These are phyloP conservation scores for Megalopta genalis DNA, from an alignment of 1,140 invertebrate species.

Conservation along the genomic window DNA sequence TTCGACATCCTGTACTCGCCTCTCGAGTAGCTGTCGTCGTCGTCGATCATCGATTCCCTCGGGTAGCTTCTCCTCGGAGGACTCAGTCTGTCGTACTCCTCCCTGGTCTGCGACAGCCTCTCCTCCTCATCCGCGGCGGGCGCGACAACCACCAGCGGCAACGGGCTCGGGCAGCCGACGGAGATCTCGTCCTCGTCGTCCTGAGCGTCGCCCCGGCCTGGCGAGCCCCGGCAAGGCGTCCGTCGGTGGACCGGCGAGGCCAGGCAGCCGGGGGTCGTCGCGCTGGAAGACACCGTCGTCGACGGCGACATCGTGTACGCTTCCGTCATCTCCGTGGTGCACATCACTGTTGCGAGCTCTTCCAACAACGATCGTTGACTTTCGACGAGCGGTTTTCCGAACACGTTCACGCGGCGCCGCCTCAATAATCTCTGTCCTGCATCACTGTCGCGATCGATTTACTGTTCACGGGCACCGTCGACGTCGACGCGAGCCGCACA, in stretches of 20 bases:
- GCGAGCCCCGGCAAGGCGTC: constrained; percentile 51
- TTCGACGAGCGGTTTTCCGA: not conserved
- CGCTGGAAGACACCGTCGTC: constrained; percentile 74
- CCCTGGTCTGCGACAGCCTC: constrained; percentile 61
- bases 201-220: constrained; percentile 60
- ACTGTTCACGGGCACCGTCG: not conserved
- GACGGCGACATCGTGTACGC: constrained; percentile 77
- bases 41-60: constrained; percentile 62
- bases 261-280: constrained; percentile 69
- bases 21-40: constrained; percentile 56
- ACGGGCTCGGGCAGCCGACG: constrained; percentile 86
- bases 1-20: constrained; percentile 61
- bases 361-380: too few species aligned
- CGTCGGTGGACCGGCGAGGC: constrained; percentile 55
- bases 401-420: not conserved
- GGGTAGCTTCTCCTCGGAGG: constrained; percentile 69
- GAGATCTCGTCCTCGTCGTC: constrained; percentile 85
- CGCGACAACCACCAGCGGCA: constrained; percentile 75
- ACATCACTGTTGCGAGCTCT: constrained; percentile 65
- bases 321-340: constrained; percentile 79
- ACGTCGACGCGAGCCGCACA: not conserved
- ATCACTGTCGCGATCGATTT: not conserved
- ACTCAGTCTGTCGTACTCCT: constrained; percentile 73
- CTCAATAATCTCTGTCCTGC: not conserved
- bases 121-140: constrained; percentile 69